phyloP scores from a whole-genome alignment of 1,140 invertebrate genomes.

The Cydia strobilella region DNA sequence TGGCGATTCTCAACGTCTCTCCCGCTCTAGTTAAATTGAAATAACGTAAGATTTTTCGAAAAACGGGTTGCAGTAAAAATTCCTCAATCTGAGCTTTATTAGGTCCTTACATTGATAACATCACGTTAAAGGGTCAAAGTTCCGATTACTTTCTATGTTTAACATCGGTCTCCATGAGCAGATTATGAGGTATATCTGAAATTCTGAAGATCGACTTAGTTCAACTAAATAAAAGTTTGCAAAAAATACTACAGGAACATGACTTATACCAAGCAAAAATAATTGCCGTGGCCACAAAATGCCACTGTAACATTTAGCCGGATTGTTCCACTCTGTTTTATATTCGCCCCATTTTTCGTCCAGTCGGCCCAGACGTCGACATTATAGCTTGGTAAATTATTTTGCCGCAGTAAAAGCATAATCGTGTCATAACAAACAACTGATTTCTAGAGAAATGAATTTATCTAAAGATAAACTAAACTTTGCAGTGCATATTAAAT shows the following conservation, averaged over 20 bases:
- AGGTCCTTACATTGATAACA: no score
- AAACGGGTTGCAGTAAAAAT: no score
- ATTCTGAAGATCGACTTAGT: no score
- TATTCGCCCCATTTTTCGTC: constrained; percentile 56
- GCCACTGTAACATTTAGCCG: constrained; percentile 60
- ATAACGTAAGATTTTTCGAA: no score
- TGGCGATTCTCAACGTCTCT: no score
- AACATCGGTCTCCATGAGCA: no score
- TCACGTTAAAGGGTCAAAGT: no score
- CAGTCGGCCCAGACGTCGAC: constrained; percentile 1
- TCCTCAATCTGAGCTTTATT: no score
- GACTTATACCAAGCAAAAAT: constrained; percentile 32
- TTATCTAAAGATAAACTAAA: not conserved
- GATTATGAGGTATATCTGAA: no score
- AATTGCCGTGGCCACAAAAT: constrained; percentile 46
- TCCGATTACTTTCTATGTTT: no score
- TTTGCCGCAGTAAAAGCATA: constrained; percentile 21
- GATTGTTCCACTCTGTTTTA: constrained; percentile 56
- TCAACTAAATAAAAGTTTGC: not conserved
- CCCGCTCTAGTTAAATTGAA: no score
- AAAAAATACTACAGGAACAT: not conserved
- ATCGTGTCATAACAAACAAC: constrained; percentile 11
- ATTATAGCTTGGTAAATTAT: not conserved
- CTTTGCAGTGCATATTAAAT: not conserved
- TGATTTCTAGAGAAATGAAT: not conserved